Base-by-base conservation (phyloP, 2,797 vertebrate genomes). In the Phalloptychus januarius region DNA sequence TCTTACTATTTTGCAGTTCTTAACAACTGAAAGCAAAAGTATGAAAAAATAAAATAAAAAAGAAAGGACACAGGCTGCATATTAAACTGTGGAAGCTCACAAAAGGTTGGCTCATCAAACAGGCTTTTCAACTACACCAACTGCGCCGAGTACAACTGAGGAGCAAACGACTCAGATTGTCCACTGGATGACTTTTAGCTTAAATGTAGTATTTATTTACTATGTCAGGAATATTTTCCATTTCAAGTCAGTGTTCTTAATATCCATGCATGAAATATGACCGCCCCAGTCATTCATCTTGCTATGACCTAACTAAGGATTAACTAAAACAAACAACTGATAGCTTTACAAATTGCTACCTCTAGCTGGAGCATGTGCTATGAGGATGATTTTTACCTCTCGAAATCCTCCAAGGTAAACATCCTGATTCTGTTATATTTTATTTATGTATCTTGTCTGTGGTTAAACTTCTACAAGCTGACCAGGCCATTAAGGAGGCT, bases 381-480 rank as follows among this genome's bases (percentile, higher is more conserved):
- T 75, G 46, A 54, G 73, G 74, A 82, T 56, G 46, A 87, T 80
- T 84, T 79, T 48, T 83, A 54, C 71, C 78, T 78, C 44, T 83
- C 36, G 76, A 83, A 89, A 87, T 82, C 79, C 11, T 56, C 44
- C 25, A 36, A 76, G 61, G 16, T 67, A 48, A 48, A 75, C 31
- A 52, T 46, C 71, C 40, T 61, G n/a, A n/a, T n/a, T 72, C 72
- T 42, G 52, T n/a, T 70, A 72, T 72, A 79, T 45, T 58, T 42
- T 76, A 61, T 69, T 10, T 70, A 70, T 76, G 44, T 56, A 15
- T 75, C 20, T 42, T 86, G 69, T 80, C 56, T 76, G 5, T 36
- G 25, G 73, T 61, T 3, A 2, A 72, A 36, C 42, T 77, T n/a
- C 48, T 76, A 71, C 50, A 10, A 71, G 44, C 63, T 73, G 38